phyloP scores from a whole-genome alignment of 1,140 invertebrate species.

The Drosophila trapezifrons region DNA sequence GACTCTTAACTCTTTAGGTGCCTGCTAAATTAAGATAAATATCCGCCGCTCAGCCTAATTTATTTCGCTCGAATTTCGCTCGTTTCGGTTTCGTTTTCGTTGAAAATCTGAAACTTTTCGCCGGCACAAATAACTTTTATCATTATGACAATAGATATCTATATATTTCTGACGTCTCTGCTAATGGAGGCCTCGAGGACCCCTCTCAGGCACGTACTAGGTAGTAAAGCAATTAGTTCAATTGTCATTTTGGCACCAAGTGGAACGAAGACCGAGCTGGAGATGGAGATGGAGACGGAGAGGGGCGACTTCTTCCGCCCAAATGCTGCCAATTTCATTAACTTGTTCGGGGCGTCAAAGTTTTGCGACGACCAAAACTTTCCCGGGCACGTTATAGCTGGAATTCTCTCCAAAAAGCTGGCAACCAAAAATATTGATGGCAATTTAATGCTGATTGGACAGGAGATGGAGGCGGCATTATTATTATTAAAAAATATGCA shows the following conservation, averaged over 20 bases:
- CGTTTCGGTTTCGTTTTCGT: constrained; percentile 1
- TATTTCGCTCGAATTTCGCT: constrained; percentile 46
- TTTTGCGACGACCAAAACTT: constrained; percentile 54
- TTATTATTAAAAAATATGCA: constrained; percentile 33
- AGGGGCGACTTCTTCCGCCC: constrained; percentile 18
- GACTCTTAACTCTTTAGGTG: constrained; percentile 71
- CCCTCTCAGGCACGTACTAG: constrained; percentile 47
- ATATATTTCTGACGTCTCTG: constrained; percentile 31
- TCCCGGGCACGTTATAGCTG: constrained; percentile 29
- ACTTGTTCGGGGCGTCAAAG: constrained; percentile 58
- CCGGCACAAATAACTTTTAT: constrained; percentile 50
- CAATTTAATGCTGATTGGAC: constrained; percentile 64
- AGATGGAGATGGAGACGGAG: not conserved
- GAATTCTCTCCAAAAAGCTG: constrained; percentile 25
- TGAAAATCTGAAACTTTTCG: constrained; percentile 60
- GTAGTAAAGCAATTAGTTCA: constrained; percentile 76
- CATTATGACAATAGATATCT: constrained; percentile 51
- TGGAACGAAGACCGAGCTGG: not conserved
- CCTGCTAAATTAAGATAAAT: constrained; percentile 75
- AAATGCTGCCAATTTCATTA: constrained; percentile 70
- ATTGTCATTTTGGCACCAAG: constrained; percentile 73
- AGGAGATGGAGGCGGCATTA: constrained; percentile 19
- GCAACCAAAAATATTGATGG: constrained; percentile 55
- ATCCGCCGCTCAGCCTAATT: constrained; percentile 62
- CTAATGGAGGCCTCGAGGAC: constrained; percentile 42